These are phyloP conservation scores for Varanus salvator DNA, from an alignment of 2,113 vertebrate species.

Conservation along the genomic window DNA sequence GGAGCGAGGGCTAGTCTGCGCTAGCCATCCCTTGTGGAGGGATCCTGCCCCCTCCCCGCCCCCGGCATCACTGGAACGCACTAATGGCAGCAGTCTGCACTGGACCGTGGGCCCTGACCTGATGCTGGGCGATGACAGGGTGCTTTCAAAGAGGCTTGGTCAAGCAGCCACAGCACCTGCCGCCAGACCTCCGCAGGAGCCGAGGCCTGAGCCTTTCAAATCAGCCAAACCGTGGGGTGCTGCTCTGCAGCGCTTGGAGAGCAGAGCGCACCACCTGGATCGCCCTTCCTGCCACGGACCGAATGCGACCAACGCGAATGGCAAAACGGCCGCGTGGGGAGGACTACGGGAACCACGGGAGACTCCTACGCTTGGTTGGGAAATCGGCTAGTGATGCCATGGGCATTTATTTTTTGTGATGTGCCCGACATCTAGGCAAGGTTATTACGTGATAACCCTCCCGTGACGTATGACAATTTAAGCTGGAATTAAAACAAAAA, in stretches of 20 bases:
- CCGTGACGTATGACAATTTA: too few species aligned
- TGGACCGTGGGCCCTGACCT: neutral
- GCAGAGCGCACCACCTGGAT: neutral
- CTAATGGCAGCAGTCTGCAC: too few species aligned
- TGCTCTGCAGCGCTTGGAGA: neutral
- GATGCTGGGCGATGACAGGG: too few species aligned
- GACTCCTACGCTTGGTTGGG: neutral
- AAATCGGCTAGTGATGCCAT: neutral
- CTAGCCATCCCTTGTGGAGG: neutral
- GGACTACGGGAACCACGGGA: neutral
- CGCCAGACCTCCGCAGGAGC: neutral
- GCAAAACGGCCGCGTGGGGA: too few species aligned
- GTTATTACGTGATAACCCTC: neutral
- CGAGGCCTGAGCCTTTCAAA: neutral
- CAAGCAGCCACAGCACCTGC: neutral
- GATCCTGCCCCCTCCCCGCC: too few species aligned
- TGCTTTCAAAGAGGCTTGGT: too few species aligned
- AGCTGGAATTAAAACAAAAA: neutral
- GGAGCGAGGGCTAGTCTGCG: neutral
- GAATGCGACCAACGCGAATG: too few species aligned
- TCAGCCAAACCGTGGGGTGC: neutral
- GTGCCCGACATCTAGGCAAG: neutral
- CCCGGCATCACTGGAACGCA: too few species aligned
- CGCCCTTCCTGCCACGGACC: neutral
- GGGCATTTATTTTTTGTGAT: neutral